These are phyloP conservation scores for Drosophila prostipennis DNA, from an alignment of 2,888 invertebrate species.

Conservation along the genomic window DNA sequence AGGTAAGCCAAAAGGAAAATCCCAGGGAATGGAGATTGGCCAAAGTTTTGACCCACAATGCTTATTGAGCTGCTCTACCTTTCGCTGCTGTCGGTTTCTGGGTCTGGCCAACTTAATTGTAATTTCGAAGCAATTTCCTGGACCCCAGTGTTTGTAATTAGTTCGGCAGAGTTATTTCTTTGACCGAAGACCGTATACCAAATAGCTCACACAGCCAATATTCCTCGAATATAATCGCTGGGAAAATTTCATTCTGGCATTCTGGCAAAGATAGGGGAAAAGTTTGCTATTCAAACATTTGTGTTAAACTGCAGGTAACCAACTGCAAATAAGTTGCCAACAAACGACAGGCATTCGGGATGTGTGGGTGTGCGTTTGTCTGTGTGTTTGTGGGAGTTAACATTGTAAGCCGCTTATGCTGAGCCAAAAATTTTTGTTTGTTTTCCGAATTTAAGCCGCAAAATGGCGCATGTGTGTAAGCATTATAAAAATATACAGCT, in stretches of 20 bases:
- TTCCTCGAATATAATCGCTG: conserved; percentile 24
- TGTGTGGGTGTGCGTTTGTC: not conserved
- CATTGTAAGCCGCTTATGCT: conserved; percentile 75
- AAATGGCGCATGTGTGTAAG: conserved; percentile 59
- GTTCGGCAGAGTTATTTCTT: conserved; percentile 5
- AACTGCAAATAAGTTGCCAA: conserved; percentile 65
- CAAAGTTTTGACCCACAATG: conserved; percentile 26
- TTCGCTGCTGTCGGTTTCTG: conserved; percentile 1
- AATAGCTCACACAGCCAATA: conserved; percentile 23
- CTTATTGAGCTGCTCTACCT: conserved; percentile 29
- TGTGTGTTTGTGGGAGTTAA: conserved; percentile 54
- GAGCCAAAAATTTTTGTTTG: conserved; percentile 67
- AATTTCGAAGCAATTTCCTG: conserved; percentile 35
- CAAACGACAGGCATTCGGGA: conserved; percentile 31
- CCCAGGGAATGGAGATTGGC: not conserved
- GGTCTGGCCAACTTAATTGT: conserved; percentile 32
- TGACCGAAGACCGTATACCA: not conserved
- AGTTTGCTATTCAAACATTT: conserved; percentile 60
- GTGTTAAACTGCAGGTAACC: conserved; percentile 68
- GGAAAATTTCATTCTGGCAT: conserved; percentile 7
- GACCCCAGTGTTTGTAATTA: conserved; percentile 26
- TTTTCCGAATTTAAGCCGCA: conserved; percentile 73
- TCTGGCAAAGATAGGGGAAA: conserved; percentile 27
- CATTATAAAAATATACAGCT: conserved; percentile 47
- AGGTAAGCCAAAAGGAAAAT: conserved; percentile 2